phyloP scores from a whole-genome alignment of 2,888 invertebrate species.

The Scaptomyza caliginosa region DNA sequence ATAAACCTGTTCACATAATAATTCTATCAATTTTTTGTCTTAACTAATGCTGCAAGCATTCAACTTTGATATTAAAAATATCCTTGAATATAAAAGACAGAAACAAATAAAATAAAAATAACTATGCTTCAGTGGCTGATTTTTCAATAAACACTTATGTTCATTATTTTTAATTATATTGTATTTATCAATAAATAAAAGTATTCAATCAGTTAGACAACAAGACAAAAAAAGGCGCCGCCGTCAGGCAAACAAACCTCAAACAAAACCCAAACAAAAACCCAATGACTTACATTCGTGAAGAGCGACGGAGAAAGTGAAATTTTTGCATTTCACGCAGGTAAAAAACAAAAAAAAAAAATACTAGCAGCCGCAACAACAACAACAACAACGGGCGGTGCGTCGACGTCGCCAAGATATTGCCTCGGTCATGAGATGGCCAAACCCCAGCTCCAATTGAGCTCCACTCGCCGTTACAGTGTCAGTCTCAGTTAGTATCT shows the following conservation, averaged over 20 bases:
- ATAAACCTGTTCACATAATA: no score
- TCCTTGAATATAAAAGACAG: neutral
- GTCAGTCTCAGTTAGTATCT: constrained; percentile 29
- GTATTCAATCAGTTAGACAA: constrained; percentile 31
- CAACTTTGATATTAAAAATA: no score
- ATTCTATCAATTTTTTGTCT: no score
- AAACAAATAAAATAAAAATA: neutral
- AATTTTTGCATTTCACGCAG: constrained; percentile 75
- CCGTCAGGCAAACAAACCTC: constrained; percentile 16
- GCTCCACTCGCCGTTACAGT: constrained; percentile 30
- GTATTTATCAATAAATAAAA: constrained; percentile 21
- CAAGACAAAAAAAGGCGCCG: constrained; percentile 27
- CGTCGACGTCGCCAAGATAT: constrained; percentile 8
- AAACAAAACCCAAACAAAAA: constrained; percentile 37
- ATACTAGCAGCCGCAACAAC: constrained; percentile 29
- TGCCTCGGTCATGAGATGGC: constrained; percentile 43
- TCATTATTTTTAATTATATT: constrained; percentile 12
- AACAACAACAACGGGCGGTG: constrained; percentile 26
- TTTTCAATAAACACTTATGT: neutral
- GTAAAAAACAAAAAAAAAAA: constrained; percentile 39
- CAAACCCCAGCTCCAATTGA: constrained; percentile 27
- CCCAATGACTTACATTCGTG: constrained; percentile 74
- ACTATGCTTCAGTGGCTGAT: neutral
- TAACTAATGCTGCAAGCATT: no score
- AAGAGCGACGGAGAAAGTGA: constrained; percentile 73